Base-by-base conservation (phyloP, 2,888 invertebrate species). In the Uropetala carovei region DNA sequence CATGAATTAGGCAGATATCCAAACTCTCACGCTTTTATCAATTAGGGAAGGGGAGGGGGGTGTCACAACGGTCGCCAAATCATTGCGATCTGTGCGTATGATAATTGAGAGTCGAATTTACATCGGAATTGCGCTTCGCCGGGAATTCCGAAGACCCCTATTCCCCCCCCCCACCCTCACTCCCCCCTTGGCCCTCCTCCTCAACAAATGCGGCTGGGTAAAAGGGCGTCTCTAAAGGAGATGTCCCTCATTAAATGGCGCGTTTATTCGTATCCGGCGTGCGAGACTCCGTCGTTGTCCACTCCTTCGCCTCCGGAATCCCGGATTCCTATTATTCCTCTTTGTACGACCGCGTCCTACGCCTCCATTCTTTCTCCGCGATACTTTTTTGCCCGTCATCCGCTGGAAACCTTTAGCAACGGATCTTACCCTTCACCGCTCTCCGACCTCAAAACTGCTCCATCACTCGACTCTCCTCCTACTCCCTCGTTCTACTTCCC, bases 21-120 rank as follows among this genome's bases (percentile, higher is more conserved):
- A 22, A 57, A 85, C n/a, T 85, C 30, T 60, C 86, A 60, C 60
- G 59, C 86, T 60, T 86, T 86, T 60, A 86, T 60, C 86, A 86
- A 60, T 60, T 30, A 57, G 30, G 82, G 43, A 27, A 43, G 13
- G 59, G 27, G 14, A n/a, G n/a, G 57, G 30, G 27, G 27, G 75
- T 22, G 75, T 75, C 75, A 75, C 60, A 59, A 60, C 16, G 60
- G 86, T 14, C 59, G 27, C 27, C 60, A 59, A 86, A 60, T 86
- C 58, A 58, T 85, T 11, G 10, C 85, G 30, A 86, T 86, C 86
- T 60, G n/a, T 16, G 14, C 14, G 86, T 30, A 60, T 60, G 86
- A 86, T 86, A 86, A 85, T 57, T 58, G 58, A 60, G 59, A 86
- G 86, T 7, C 59, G 27, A 60, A 86, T 60, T 59, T 86, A 59